Evolutionary conservation across 2,797 vertebrate genomes (phyloP).

Genomic region (Hafferia zeledoni): DNA sequence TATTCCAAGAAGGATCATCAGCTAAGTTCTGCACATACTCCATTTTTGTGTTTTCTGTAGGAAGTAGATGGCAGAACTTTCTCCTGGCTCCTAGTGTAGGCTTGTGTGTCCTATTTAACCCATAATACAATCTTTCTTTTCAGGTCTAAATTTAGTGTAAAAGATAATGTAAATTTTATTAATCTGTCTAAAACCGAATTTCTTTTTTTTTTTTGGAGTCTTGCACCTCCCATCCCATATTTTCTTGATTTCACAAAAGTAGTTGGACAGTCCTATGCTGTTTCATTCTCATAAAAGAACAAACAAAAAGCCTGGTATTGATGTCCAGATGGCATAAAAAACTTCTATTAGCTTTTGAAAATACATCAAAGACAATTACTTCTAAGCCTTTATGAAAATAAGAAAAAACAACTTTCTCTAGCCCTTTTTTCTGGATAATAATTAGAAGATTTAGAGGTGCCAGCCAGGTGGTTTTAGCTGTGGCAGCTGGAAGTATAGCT

Average conservation of each 20-base stretch:
- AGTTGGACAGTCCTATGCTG: neutral
- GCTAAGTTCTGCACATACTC: neutral
- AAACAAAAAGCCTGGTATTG: neutral
- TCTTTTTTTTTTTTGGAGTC: neutral
- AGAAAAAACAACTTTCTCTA: neutral
- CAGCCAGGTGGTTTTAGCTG: neutral
- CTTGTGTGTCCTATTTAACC: neutral
- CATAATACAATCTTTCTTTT: neutral
- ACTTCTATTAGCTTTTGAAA: neutral
- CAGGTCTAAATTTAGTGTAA: neutral
- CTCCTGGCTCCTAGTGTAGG: neutral
- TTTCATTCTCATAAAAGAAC: neutral
- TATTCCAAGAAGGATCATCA: neutral
- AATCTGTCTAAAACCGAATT: neutral
- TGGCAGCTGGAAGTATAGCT: conserved; percentile 21
- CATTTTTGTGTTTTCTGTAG: neutral
- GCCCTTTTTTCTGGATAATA: neutral
- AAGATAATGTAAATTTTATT: neutral
- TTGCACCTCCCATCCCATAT: neutral
- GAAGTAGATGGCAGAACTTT: neutral
- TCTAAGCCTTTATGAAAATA: neutral
- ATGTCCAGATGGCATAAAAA: neutral
- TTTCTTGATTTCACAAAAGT: neutral
- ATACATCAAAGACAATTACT: conserved; percentile 31
- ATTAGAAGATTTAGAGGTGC: conserved; percentile 6